Evolutionary conservation across 2,888 invertebrate genomes (phyloP), one percentile per base, ranked within the genome.

Genomic region (Cancer borealis): DNA sequence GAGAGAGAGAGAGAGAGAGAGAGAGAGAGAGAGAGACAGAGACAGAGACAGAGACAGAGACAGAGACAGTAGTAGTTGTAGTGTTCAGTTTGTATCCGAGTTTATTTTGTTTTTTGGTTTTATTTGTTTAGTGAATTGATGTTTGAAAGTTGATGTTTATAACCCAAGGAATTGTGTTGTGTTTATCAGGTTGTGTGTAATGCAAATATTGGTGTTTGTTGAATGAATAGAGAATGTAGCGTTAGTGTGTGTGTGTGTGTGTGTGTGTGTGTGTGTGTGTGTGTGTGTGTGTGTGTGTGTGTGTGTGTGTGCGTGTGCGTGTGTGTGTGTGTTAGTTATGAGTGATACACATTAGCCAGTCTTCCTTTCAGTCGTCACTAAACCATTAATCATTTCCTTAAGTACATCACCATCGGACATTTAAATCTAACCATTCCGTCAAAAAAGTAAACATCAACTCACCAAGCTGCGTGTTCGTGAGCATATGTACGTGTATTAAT

Each of bases 181-280:
- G 60, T 60, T 60, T 21, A 60, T 60, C 21, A 60, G 21, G 60
- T 60, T 21, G 60, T 17, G 21, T 17, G 60, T 60, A 60, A 5
- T 60, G 60, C 17, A 60, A 60, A 60, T 60, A 60, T 60, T 60
- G 60, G 88, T 88, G 21, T 39, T 30, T 88, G 39, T 39, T 88
- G 88, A 45, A 21, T 90, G 60, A 12, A 49, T 47, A 54, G 30
- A n/a, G 60, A 26, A 54, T 49, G 26, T n/a, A 46, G n/a, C 10
- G 73, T 73, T 4, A 39, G 39, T 84, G 84, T 84, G 84, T 84
- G 84, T 84, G 84, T 84, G 84, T 84, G 84, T 84, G 73, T 73
- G 73, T 73, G 73, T 73, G 73, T 73, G 73, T 73, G 73, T 73
- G 73, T 73, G 73, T 73, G 73, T 73, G 73, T 73, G 73, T 73